Conservation (phyloP, 1,140 invertebrate species). For the Papilio helenus region DNA sequence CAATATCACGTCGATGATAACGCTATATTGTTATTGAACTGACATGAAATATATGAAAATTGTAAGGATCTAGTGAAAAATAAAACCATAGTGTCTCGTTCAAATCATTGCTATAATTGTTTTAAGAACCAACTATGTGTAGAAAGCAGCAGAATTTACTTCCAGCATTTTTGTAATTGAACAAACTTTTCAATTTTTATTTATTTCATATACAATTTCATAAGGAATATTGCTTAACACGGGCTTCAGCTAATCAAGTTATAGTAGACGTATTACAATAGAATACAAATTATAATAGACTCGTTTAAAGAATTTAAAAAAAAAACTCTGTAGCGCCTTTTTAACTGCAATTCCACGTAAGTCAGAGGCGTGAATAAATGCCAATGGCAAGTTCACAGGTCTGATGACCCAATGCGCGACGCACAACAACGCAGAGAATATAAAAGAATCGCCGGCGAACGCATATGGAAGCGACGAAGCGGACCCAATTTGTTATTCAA, state of each 20-base stretch:
- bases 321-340: neutral
- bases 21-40: neutral
- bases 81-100: neutral
- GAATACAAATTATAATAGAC: neutral
- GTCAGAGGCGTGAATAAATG: conserved; percentile 22
- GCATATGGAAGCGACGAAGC: conserved; percentile 22
- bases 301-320: neutral
- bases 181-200: too few relatives aligned
- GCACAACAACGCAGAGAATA: conserved; percentile 15
- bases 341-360: conserved; percentile 18
- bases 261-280: too few relatives aligned
- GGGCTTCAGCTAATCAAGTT: too few relatives aligned
- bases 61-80: neutral
- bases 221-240: too few relatives aligned
- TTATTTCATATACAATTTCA: too few relatives aligned
- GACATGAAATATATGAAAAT: neutral
- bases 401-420: conserved; percentile 28
- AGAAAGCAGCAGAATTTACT: too few relatives aligned
- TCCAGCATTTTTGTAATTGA: too few relatives aligned
- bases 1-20: conserved; percentile 4
- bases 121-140: too few relatives aligned
- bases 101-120: neutral
- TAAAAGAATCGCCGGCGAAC: conserved; percentile 6
- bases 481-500: conserved; percentile 32
- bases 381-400: conserved; percentile 20